Conservation (phyloP, 1,140 invertebrate genomes). For the Capitella teleta region DNA sequence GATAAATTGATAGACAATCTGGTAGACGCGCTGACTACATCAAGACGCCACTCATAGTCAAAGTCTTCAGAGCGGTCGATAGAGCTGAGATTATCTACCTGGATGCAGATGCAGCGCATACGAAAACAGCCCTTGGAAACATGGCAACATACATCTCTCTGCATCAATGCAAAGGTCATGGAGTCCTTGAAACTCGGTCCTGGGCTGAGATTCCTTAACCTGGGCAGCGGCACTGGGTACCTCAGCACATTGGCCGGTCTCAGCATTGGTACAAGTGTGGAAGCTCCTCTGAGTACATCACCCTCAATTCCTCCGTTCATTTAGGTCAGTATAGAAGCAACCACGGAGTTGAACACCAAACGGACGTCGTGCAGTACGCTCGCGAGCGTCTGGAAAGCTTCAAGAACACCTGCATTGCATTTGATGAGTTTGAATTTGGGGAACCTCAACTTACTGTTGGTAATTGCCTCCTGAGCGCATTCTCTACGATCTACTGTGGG, state of each 20-base stretch:
- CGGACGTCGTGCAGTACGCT: conserved; percentile 67
- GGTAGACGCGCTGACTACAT: conserved; percentile 64
- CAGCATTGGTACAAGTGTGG: conserved; percentile 68
- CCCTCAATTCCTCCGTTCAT: too few species aligned
- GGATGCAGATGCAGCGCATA: too few species aligned
- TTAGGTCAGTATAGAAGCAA: conserved; percentile 61
- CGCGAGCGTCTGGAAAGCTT: conserved; percentile 61
- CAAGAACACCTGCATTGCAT: conserved; percentile 53
- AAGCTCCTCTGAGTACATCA: too few species aligned
- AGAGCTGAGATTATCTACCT: conserved; percentile 63
- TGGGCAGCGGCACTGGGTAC: conserved; percentile 83
- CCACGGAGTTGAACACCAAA: conserved; percentile 73
- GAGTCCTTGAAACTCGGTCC: conserved; percentile 61
- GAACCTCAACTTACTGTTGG: conserved; percentile 67
- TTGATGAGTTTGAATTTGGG: conserved; percentile 80
- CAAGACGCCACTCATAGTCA: conserved; percentile 57
- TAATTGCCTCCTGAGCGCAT: conserved; percentile 67
- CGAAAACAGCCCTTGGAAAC: conserved; percentile 71
- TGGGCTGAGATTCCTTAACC: conserved; percentile 73
- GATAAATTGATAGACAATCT: conserved; percentile 78
- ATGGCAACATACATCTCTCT: conserved; percentile 68
- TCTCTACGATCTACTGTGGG: conserved; percentile 83
- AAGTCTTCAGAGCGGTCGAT: conserved; percentile 72
- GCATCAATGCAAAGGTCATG: conserved; percentile 83
- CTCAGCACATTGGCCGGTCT: conserved; percentile 80